These are phyloP conservation scores for Trissonchulus latispiculum DNA, from an alignment of 2,888 invertebrate genomes.

Conservation along the genomic window DNA sequence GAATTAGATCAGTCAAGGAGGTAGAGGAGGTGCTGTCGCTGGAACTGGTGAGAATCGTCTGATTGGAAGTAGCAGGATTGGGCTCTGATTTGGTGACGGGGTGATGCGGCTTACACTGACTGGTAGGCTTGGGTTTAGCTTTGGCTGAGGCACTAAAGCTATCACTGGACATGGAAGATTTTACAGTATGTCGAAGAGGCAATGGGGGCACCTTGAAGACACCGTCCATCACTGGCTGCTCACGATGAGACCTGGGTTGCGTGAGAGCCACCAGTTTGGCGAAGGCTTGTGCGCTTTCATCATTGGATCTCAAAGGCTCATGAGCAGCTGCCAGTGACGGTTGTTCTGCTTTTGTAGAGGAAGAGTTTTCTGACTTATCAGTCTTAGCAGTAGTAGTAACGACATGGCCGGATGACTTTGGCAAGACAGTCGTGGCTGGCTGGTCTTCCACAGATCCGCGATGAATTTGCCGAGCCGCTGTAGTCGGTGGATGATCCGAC, in stretches of 20 bases:
- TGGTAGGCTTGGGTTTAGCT: too few relatives aligned
- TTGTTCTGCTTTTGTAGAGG: neutral
- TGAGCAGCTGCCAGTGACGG: neutral
- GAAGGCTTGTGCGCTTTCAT: too few relatives aligned
- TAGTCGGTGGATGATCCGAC: neutral
- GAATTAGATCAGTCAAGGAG: neutral
- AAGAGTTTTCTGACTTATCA: neutral
- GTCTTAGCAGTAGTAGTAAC: neutral
- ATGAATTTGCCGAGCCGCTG: too few relatives aligned
- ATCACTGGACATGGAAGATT: neutral
- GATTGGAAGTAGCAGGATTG: neutral
- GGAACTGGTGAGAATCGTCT: neutral
- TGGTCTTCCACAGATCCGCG: neutral
- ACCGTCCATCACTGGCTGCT: neutral
- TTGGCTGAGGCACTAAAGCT: too few relatives aligned
- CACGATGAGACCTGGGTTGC: neutral
- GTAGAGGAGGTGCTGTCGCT: neutral
- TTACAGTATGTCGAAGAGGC: neutral
- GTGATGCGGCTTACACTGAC: neutral
- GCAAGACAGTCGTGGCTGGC: neutral
- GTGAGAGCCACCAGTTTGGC: neutral
- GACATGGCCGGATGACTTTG: neutral
- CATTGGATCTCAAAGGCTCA: too few relatives aligned
- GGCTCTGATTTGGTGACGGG: neutral
- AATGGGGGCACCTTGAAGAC: neutral